A percentile compares a stretch with the other conserved stretches of the same genome.
Evolutionary conservation across 2,797 vertebrate species (phyloP).

Genomic region (Myiotriccus ornatus): DNA sequence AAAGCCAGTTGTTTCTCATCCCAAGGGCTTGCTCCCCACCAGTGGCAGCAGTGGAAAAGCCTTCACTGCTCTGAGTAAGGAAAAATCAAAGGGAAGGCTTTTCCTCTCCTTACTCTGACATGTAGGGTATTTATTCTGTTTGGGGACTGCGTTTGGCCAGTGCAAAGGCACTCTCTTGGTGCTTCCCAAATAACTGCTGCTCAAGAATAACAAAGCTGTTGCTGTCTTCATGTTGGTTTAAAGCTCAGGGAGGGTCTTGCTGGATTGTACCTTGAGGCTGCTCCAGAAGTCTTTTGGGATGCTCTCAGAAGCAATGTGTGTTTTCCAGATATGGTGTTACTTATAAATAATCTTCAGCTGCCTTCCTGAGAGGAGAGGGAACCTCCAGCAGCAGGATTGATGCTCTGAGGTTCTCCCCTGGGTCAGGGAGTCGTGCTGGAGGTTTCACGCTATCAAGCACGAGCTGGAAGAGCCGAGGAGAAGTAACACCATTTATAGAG

Average conservation of each 20-base stretch:
- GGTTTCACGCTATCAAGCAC: fast-evolving
- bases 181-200: background rate
- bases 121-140: background rate
- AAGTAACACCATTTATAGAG: background rate
- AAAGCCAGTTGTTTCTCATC: background rate
- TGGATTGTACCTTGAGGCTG: background rate
- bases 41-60: background rate
- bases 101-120: background rate
- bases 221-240: background rate
- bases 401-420: background rate
- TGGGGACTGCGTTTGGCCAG: background rate
- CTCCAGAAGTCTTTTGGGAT: background rate
- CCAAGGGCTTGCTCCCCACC: background rate
- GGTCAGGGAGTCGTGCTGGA: background rate
- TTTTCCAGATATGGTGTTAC: background rate
- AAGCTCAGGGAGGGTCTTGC: background rate
- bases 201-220: background rate
- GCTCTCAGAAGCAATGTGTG: fast-evolving
- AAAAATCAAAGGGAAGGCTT: constrained; percentile 2
- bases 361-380: background rate
- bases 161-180: background rate
- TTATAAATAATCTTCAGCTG: background rate
- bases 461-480: background rate
- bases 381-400: background rate
- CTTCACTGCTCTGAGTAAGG: background rate